Conservation (phyloP, 2,888 invertebrate species). For the Nasonovia ribisnigri region DNA sequence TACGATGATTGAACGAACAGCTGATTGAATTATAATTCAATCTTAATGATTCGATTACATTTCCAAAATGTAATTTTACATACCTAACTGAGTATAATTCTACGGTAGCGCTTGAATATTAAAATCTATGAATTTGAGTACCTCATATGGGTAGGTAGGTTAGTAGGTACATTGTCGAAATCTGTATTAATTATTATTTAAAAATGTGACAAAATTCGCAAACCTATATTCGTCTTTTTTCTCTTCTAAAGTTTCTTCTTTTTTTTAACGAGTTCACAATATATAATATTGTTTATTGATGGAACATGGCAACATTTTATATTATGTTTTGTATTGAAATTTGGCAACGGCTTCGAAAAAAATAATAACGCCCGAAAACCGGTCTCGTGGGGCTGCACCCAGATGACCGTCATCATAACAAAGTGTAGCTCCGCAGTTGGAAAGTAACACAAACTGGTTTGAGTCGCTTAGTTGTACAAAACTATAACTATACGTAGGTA, state of each 20-base stretch:
- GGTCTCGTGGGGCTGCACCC: constrained; percentile 62
- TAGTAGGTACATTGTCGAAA: no score
- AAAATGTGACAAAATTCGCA: neutral
- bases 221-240: neutral
- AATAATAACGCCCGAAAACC: constrained; percentile 44
- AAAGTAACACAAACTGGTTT: constrained; percentile 64
- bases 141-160: neutral
- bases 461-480: constrained; percentile 1
- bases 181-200: neutral
- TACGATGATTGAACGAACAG: neutral
- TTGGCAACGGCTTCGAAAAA: constrained; percentile 58
- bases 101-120: neutral
- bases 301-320: constrained; percentile 38
- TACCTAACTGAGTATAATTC: neutral
- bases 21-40: neutral
- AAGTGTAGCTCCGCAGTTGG: constrained; percentile 47
- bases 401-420: constrained; percentile 65
- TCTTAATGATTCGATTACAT: neutral
- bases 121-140: neutral
- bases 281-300: neutral
- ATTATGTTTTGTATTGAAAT: constrained; percentile 52
- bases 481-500: constrained; percentile 1
- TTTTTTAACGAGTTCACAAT: neutral
- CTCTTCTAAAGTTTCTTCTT: neutral
- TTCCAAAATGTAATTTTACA: neutral